A percentile compares a stretch with the other conserved stretches of the same genome.
These are phyloP conservation scores for Pantherophis alleghaniensis DNA, from an alignment of 2,797 vertebrate genomes.

Conservation along the genomic window DNA sequence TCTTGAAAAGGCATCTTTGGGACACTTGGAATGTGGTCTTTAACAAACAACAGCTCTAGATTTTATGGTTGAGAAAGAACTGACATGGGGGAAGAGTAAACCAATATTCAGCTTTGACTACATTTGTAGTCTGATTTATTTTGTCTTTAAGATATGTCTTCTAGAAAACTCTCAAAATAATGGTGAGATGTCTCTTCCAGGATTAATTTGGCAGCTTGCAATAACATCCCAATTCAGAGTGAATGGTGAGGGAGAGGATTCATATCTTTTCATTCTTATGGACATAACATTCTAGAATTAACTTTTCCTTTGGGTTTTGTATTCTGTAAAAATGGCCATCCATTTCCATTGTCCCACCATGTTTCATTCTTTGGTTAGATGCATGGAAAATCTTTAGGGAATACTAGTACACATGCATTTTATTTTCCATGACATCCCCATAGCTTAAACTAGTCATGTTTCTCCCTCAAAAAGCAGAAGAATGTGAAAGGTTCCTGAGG, in stretches of 20 bases:
- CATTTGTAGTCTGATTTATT: too few relatives aligned
- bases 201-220: neutral
- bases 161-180: neutral
- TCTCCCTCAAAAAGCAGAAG: too few relatives aligned
- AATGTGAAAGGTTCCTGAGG: too few relatives aligned
- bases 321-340: neutral
- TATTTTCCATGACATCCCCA: neutral
- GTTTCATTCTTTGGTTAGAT: neutral
- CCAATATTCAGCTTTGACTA: too few relatives aligned
- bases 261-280: neutral
- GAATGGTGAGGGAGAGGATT: neutral
- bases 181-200: neutral
- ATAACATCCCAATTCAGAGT: neutral
- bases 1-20: too few relatives aligned
- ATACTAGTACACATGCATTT: too few relatives aligned
- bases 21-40: too few relatives aligned
- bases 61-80: too few relatives aligned
- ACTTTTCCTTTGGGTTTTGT: neutral
- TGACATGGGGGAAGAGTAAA: too few relatives aligned
- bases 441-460: too few relatives aligned
- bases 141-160: too few relatives aligned
- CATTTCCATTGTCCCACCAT: neutral
- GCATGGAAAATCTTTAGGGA: neutral
- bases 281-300: neutral
- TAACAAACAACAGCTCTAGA: too few relatives aligned